phyloP scores from a whole-genome alignment of 92 coral and sea anemone species.

The Umimayanthus kanabou region DNA sequence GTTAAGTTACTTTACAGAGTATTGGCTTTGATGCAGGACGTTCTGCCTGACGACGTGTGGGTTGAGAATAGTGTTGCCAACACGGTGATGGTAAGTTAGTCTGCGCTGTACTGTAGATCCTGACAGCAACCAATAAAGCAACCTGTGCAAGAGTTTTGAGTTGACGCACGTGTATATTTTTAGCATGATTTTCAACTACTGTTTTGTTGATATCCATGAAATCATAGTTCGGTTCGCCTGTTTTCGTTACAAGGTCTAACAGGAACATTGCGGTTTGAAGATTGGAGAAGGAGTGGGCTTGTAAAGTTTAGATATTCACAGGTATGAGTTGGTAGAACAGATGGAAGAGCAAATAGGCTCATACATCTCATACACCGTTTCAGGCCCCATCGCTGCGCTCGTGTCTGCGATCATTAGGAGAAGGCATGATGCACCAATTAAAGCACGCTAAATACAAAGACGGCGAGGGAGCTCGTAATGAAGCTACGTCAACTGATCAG shows the following conservation, averaged over 20 bases:
- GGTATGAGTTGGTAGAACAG: neutral
- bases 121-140: too few relatives aligned
- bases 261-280: too few relatives aligned
- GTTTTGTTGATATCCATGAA: too few relatives aligned
- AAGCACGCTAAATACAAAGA: slow-evolving; percentile 42
- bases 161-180: too few relatives aligned
- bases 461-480: slow-evolving; percentile 9
- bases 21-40: slow-evolving; percentile 58
- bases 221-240: too few relatives aligned
- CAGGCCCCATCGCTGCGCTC: slow-evolving; percentile 64
- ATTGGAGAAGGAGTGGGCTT: too few relatives aligned
- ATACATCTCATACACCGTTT: neutral
- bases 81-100: slow-evolving; percentile 66
- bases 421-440: slow-evolving; percentile 70
- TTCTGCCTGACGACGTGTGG: slow-evolving; percentile 75
- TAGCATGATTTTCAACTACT: too few relatives aligned
- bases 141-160: too few relatives aligned
- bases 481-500: slow-evolving; percentile 4
- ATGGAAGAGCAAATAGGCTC: neutral
- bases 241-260: too few relatives aligned
- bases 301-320: neutral
- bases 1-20: slow-evolving; percentile 65
- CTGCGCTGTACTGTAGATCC: neutral
- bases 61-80: slow-evolving; percentile 56
- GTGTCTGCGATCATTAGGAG: slow-evolving; percentile 68